Base-by-base conservation (phyloP, 2,113 vertebrate species). In the Ammodytes dubius region DNA sequence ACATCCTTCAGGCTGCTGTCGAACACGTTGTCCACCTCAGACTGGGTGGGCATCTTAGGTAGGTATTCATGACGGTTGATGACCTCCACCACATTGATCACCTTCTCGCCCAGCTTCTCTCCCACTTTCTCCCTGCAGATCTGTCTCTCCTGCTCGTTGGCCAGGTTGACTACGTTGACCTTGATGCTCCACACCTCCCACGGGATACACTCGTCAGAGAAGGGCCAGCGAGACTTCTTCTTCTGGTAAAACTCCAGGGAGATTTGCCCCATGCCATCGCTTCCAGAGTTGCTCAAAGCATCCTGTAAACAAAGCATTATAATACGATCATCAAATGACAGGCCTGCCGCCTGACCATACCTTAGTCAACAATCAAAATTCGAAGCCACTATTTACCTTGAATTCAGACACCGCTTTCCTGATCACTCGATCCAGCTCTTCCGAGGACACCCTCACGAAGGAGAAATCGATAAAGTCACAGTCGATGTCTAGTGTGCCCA, bases 171-270 rank as follows among this genome's bases (percentile, higher is more conserved):
- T 40, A 99, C 96, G 0, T 98, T 99, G 78, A 99, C 97, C 91
- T 99, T 99, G 90, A 99, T 96, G 39, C 97, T 98, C 98, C 98
- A 99, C 52, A 99, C 96, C 82, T 99, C 98, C 98, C 98, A 99
- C 0, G 96, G 98, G 79, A 99, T 99, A 70, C 98, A 99, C 88
- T 99, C 98, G 0, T 99, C 98, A 0, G 98, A 98, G 88, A 99
- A 99, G 0, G 98, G 98, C 98, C 98, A 99, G 4, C 98, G 96
- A 0, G 98, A 99, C 58, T 99, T 99, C 91, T 99, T 99, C 93
- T 99, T 99, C 96, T 99, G 98, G 89, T 97, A 99, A 91, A 99
- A 99, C 89, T 99, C 98, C 92, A 99, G 79, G 1, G 98, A 99
- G 89, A 99, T 97, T 78, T 99, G 98, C 0, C 98, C 98, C 89